Conservation (phyloP, 2,113 vertebrate species). For the Brachyhypopomus occidentalis region DNA sequence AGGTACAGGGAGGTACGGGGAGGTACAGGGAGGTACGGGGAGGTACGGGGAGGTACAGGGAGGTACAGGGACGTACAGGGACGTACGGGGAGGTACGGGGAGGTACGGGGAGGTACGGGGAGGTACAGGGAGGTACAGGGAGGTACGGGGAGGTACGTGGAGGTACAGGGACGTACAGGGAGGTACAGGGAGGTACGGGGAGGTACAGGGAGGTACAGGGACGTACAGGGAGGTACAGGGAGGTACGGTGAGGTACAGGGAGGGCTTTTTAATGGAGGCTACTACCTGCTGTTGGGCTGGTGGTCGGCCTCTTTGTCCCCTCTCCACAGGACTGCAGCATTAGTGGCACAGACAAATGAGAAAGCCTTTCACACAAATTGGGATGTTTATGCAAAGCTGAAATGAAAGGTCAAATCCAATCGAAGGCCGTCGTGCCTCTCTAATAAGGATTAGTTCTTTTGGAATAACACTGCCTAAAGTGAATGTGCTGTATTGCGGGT, state of each 20-base stretch:
- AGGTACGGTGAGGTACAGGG: neutral
- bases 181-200: no score
- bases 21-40: no score
- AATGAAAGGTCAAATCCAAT: conserved; percentile 40
- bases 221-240: neutral
- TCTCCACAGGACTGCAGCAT: conserved; percentile 12
- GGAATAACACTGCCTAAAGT: conserved; percentile 3
- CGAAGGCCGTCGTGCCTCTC: conserved; percentile 28
- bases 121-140: no score
- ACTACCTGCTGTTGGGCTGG: conserved; percentile 28
- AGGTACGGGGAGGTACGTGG: no score
- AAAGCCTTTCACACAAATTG: conserved; percentile 35
- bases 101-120: no score
- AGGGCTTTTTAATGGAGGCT: conserved; percentile 33
- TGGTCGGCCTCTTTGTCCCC: conserved; percentile 29
- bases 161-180: no score
- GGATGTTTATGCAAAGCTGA: conserved; percentile 47
- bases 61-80: no score
- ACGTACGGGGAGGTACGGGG: no score
- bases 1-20: no score
- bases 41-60: no score
- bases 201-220: neutral
- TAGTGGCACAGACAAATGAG: conserved; percentile 19
- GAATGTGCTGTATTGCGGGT: neutral
- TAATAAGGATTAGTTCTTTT: conserved; percentile 44